Conservation (phyloP, 2,888 invertebrate species). For the Leucozona laternaria region DNA sequence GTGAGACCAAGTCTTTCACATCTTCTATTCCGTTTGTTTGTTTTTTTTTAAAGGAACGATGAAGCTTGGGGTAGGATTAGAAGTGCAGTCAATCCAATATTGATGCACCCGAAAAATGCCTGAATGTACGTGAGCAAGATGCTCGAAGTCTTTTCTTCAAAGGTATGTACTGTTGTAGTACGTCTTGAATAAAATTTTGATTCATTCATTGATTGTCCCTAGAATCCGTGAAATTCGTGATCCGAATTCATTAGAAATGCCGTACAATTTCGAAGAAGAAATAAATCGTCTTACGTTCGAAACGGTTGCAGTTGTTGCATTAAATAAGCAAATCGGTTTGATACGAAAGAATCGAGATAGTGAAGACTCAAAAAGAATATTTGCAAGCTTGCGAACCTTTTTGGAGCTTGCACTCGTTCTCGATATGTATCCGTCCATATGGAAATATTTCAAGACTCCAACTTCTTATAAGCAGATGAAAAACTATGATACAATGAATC, state of each 20-base stretch:
- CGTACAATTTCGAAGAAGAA: conserved; percentile 84
- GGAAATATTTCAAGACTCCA: conserved; percentile 76
- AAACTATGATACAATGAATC: conserved; percentile 68
- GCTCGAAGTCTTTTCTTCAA: conserved; percentile 82
- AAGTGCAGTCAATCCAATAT: conserved; percentile 86
- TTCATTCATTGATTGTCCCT: not conserved
- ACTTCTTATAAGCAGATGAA: conserved; percentile 73
- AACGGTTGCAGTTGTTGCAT: conserved; percentile 81
- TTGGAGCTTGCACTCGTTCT: conserved; percentile 71
- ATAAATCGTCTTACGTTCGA: conserved; percentile 86
- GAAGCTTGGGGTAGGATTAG: conserved; percentile 87
- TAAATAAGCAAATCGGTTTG: conserved; percentile 76
- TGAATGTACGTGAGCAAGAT: conserved; percentile 84
- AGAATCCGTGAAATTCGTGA: conserved; percentile 81
- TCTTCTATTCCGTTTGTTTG: not conserved
- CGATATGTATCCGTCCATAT: conserved; percentile 78
- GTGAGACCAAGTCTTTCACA: conserved; percentile 36
- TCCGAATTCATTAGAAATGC: conserved; percentile 80
- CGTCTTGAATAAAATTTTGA: no score
- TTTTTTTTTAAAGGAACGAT: conserved; percentile 84
- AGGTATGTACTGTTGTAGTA: no score
- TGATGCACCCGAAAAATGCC: conserved; percentile 86
- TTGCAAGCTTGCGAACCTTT: conserved; percentile 58
- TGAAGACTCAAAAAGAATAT: conserved; percentile 64
- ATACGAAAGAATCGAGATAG: conserved; percentile 65